Percentiles rank a stretch among this genome's conserved stretches.
These are phyloP conservation scores for Euwallacea fornicatus DNA, from an alignment of 1,140 invertebrate genomes.

Conservation along the genomic window DNA sequence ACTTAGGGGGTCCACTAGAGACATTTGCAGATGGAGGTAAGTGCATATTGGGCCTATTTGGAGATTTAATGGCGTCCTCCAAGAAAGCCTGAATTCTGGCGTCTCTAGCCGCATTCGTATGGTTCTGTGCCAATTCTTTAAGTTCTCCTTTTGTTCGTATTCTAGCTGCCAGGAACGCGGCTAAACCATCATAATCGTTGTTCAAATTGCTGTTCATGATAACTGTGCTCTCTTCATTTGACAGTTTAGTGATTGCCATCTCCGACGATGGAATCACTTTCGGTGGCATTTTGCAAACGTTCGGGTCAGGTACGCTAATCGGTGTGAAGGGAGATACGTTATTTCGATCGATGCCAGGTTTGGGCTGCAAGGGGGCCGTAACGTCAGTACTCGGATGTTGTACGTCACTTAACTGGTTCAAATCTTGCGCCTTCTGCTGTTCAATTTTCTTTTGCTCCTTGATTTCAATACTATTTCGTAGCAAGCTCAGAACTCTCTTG, in stretches of 20 bases:
- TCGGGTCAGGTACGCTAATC: constrained; percentile 57
- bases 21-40: constrained; percentile 14
- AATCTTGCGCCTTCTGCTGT: constrained; percentile 44
- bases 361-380: constrained; percentile 57
- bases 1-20: constrained; percentile 56
- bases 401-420: constrained; percentile 43
- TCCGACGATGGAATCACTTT: constrained; percentile 66
- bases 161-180: constrained; percentile 66
- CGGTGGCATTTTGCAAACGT: constrained; percentile 56
- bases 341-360: constrained; percentile 57
- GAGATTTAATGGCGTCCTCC: constrained; percentile 42
- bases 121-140: constrained; percentile 66
- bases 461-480: constrained; percentile 69
- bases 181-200: constrained; percentile 56
- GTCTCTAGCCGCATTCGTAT: constrained; percentile 43
- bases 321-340: constrained; percentile 62
- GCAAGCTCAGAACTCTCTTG: constrained; percentile 65
- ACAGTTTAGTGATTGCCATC: constrained; percentile 53
- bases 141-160: constrained; percentile 81
- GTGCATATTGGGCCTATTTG: constrained; percentile 20
- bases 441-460: constrained; percentile 59
- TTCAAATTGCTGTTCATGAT: constrained; percentile 40
- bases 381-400: constrained; percentile 54
- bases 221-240: constrained; percentile 31
- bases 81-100: constrained; percentile 36